Evolutionary conservation across 2,797 vertebrate genomes (phyloP).

Genomic region (Pseudochirops cupreus): DNA sequence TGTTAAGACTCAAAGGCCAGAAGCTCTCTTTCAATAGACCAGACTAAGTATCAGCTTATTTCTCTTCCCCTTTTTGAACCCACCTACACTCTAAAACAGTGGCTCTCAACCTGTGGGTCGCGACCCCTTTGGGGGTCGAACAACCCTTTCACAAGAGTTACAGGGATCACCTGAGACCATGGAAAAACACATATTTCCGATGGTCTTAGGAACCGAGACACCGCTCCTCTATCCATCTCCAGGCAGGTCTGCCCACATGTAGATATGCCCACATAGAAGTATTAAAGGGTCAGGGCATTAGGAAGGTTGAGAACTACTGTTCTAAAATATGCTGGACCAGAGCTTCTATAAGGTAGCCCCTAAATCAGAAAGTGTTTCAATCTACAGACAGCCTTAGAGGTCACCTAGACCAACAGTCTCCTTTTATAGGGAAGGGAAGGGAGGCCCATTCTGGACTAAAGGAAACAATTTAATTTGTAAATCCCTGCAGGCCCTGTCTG

Average conservation of each 20-base stretch:
- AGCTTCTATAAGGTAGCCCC: not conserved
- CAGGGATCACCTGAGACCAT: no score
- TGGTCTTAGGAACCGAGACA: no score
- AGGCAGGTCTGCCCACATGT: no score
- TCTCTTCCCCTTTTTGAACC: constrained; percentile 26
- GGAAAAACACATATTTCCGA: no score
- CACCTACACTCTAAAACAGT: not conserved
- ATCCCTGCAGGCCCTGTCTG: not conserved
- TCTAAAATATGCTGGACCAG: not conserved
- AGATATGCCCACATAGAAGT: no score
- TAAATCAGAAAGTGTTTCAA: not conserved
- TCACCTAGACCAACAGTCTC: not conserved
- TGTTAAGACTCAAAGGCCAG: constrained; percentile 40
- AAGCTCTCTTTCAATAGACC: constrained; percentile 50
- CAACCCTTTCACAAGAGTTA: no score
- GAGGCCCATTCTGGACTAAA: not conserved
- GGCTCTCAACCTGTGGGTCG: no score
- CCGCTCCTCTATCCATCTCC: no score
- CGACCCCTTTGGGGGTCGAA: no score
- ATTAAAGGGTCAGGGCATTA: no score
- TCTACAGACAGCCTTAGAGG: not conserved
- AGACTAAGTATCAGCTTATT: constrained; percentile 31
- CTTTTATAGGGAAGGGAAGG: not conserved
- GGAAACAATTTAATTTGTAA: constrained; percentile 2
- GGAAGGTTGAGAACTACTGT: no score